Evolutionary conservation across 2,113 vertebrate genomes (phyloP).

Genomic region (Anarrhichthys ocellatus): DNA sequence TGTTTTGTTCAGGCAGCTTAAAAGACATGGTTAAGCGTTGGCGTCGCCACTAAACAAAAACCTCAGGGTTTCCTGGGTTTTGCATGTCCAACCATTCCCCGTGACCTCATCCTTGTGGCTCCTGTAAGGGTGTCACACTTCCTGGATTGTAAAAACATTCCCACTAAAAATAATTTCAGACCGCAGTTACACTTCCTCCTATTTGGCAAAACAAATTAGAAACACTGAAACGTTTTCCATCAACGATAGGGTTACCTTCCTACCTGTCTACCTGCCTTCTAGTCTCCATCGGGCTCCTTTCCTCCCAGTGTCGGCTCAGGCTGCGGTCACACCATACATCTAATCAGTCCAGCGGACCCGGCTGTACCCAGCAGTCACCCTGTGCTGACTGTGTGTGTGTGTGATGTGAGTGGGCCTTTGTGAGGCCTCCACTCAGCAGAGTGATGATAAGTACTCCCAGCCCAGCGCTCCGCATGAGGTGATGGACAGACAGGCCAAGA

Average conservation of each 20-base stretch:
- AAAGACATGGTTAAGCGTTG: neutral
- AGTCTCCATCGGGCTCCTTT: constrained; percentile 28
- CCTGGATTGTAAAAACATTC: constrained; percentile 2
- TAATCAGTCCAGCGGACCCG: constrained; percentile 62
- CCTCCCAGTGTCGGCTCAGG: constrained; percentile 37
- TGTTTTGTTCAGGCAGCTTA: neutral
- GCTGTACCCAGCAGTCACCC: constrained; percentile 38
- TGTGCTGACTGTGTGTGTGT: constrained; percentile 35
- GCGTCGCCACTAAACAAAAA: neutral
- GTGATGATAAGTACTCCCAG: constrained; percentile 84
- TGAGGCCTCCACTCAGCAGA: constrained; percentile 79
- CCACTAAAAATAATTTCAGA: constrained; percentile 13
- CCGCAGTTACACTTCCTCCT: neutral
- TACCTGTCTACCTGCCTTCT: constrained; percentile 37
- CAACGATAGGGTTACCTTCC: neutral
- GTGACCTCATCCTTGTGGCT: neutral
- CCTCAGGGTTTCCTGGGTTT: neutral
- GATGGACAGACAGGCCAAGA: constrained; percentile 77
- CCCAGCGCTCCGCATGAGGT: constrained; percentile 76
- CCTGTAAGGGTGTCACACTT: neutral
- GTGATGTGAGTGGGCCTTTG: constrained; percentile 72
- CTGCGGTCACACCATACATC: constrained; percentile 67
- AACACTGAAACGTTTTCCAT: constrained; percentile 30
- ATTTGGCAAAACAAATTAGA: constrained; percentile 19
- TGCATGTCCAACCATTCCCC: neutral